Base-by-base conservation (phyloP, 2,888 invertebrate genomes). In the Ennomos erosarius region DNA sequence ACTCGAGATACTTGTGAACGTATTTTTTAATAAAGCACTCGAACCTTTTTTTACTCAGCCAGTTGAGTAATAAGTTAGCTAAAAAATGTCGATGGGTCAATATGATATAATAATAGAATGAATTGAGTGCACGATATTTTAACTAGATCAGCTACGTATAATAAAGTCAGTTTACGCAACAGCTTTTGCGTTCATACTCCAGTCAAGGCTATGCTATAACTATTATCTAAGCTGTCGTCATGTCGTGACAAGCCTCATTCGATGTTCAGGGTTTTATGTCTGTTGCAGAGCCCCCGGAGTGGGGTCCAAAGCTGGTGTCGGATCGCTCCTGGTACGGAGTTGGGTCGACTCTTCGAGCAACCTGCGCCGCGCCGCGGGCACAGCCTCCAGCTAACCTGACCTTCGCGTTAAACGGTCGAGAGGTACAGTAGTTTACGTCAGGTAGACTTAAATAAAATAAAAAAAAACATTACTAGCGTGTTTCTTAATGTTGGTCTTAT, bases 311-410 rank as follows among this genome's bases (percentile, higher is more conserved):
- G 79, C 84, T 95, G 81, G 92, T 92, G 67, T 93, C 95, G 55
- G 96, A 95, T 79, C 94, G 95, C 72, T 94, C 93, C 70, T 93
- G 95, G 84, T 95, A 95, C 82, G 95, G 95, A 63, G 94, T 95
- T 59, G 95, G 95, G 4, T 95, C 95, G 62, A 94, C 93, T 10
- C 88, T 96, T 64, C 93, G 94, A 58, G 95, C 94, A 43, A 95
- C 95, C 62, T 96, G 96, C 75, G 95, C 94, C 9, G 93, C 95
- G 16, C 95, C 95, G 11, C 93, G 93, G 11, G 93, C 95, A 50
- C 94, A 94, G 83, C 96, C 96, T 26, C 92, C 95, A 10, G 94
- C 94, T 50, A 96, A 96, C 82, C 91, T 96, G 72, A 96, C 95
- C 47, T 96, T 95, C 92, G 94, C 94, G 65, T 91, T 96, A 53